These are phyloP conservation scores for Mormyrops boulengeri DNA, from an alignment of 2,797 vertebrate species.

Conservation along the genomic window DNA sequence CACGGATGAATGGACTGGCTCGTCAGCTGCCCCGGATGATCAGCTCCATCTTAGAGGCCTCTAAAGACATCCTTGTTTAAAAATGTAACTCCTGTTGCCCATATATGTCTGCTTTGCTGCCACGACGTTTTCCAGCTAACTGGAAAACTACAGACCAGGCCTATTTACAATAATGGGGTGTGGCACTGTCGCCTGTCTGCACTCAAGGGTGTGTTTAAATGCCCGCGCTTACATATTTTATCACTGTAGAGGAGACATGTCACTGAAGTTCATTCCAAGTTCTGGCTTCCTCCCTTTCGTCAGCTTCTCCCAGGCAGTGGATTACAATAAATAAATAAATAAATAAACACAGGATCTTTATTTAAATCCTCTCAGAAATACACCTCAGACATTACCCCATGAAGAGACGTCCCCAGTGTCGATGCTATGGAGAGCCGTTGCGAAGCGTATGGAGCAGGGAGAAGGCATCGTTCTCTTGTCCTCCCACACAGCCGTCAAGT, in stretches of 20 bases:
- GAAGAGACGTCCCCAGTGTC: neutral
- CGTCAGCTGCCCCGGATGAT: neutral
- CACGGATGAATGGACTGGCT: neutral
- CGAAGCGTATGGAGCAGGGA: no score
- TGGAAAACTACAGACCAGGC: neutral
- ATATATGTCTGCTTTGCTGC: no score
- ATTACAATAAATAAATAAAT: neutral
- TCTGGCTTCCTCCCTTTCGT: neutral
- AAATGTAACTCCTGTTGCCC: neutral
- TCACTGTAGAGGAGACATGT: neutral
- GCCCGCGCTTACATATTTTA: conserved; percentile 5
- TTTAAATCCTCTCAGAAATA: neutral
- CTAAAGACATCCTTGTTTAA: neutral
- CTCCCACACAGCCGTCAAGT: conserved; percentile 5
- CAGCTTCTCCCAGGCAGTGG: neutral
- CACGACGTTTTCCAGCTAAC: neutral
- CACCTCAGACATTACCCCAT: neutral
- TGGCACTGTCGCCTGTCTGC: neutral
- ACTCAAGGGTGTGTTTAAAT: neutral
- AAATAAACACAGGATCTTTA: neutral
- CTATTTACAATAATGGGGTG: neutral
- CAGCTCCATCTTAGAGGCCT: neutral
- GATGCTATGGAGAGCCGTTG: neutral
- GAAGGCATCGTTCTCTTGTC: neutral
- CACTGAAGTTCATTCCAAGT: neutral